Percentiles rank a stretch among this genome's conserved stretches.
Conservation (phyloP, 2,113 vertebrate genomes). For the Alouatta palliata region DNA sequence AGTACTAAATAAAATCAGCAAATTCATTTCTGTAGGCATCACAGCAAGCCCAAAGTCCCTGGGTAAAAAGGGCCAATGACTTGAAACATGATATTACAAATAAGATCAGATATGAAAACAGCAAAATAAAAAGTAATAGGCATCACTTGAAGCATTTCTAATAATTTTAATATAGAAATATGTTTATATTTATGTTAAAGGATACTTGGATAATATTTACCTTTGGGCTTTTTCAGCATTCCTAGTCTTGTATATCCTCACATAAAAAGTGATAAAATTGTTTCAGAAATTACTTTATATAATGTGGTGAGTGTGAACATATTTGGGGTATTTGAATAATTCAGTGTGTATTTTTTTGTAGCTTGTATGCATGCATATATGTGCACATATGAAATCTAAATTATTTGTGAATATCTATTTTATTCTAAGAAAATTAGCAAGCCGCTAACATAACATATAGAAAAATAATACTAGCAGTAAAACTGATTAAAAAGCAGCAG, state of each 20-base stretch:
- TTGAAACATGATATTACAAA: not conserved
- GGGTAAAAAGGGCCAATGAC: not conserved
- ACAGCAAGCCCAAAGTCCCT: not conserved
- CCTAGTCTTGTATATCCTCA: not conserved
- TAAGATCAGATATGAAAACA: not conserved
- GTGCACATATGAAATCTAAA: slow-evolving; percentile 42
- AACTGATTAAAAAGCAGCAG: not conserved
- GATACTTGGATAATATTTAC: not conserved
- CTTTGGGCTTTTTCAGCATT: not conserved
- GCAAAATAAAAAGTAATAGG: not conserved
- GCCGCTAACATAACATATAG: not conserved
- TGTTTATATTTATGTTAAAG: not conserved
- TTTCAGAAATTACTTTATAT: not conserved
- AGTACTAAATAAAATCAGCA: not conserved
- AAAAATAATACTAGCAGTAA: not conserved
- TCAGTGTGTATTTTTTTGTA: slow-evolving; percentile 38
- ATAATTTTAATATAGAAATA: not conserved
- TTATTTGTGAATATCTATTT: slow-evolving; percentile 28
- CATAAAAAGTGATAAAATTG: not conserved
- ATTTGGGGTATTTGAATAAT: slow-evolving; percentile 29
- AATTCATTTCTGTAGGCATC: not conserved
- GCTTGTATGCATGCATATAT: not conserved
- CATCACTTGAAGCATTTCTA: not conserved
- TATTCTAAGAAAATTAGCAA: not conserved
- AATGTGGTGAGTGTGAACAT: not conserved